Conservation (phyloP, 2,888 invertebrate genomes). For the Ptychoptera contaminata region DNA sequence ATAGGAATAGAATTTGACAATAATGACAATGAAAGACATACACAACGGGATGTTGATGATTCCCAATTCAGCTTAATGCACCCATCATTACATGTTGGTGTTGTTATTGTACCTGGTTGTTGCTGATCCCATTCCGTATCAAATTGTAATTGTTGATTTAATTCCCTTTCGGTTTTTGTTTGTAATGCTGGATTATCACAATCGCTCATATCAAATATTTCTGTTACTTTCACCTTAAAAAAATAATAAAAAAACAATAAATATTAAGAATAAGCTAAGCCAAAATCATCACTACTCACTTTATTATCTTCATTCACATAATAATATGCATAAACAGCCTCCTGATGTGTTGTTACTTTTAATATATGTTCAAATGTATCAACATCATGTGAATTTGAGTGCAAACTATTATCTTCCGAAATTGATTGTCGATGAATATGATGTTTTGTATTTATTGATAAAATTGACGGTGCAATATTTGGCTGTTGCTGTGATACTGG, state of each 20-base stretch:
- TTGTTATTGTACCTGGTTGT: conserved; percentile 4
- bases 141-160: conserved; percentile 47
- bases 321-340: conserved; percentile 77
- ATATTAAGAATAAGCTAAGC: neutral
- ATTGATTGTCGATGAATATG: neutral
- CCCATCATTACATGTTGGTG: conserved; percentile 3
- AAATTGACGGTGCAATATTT: too few relatives aligned
- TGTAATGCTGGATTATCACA: conserved; percentile 50
- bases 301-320: conserved; percentile 78
- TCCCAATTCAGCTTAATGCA: conserved; percentile 6
- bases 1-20: neutral
- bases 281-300: conserved; percentile 28
- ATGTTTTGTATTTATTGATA: conserved; percentile 4
- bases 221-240: conserved; percentile 62
- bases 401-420: neutral
- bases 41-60: conserved; percentile 6
- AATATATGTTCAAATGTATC: conserved; percentile 57
- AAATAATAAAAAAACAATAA: neutral
- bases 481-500: too few relatives aligned
- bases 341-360: conserved; percentile 68
- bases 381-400: conserved; percentile 16
- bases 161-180: conserved; percentile 41
- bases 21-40: neutral
- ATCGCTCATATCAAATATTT: conserved; percentile 77
- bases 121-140: conserved; percentile 34